Conservation (phyloP, 2,888 invertebrate species). For the Linnaemya vulpina region DNA sequence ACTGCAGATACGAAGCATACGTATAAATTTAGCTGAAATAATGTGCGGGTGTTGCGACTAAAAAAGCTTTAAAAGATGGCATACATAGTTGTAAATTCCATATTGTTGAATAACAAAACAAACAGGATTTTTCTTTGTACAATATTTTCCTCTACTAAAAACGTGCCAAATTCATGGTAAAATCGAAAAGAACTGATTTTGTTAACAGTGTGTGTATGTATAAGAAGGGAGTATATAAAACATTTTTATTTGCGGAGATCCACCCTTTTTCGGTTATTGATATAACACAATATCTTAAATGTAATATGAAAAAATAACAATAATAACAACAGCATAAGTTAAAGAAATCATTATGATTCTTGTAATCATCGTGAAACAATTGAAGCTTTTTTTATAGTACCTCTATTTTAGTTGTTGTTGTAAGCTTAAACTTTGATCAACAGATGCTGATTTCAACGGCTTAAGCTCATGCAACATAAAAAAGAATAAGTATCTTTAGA, state of each 20-base stretch:
- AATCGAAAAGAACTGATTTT: slow-evolving; percentile 49
- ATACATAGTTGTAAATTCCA: slow-evolving; percentile 71
- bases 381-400: slow-evolving; percentile 45
- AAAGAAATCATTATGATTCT: slow-evolving; percentile 63
- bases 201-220: slow-evolving; percentile 30
- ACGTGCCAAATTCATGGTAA: slow-evolving; percentile 68
- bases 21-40: slow-evolving; percentile 8
- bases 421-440: slow-evolving; percentile 63
- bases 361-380: slow-evolving; percentile 66
- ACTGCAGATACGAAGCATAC: slow-evolving; percentile 21
- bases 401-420: slow-evolving; percentile 4
- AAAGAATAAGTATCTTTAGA: slow-evolving; percentile 34
- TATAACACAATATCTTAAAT: slow-evolving; percentile 79
- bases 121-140: slow-evolving; percentile 59
- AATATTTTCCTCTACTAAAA: slow-evolving; percentile 21
- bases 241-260: slow-evolving; percentile 76
- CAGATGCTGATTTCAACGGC: slow-evolving; percentile 68
- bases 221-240: slow-evolving; percentile 71
- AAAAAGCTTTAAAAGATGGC: slow-evolving; percentile 61
- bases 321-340: slow-evolving; percentile 29
- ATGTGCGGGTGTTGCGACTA: slow-evolving; percentile 67
- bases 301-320: slow-evolving; percentile 40
- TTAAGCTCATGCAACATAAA: slow-evolving; percentile 26
- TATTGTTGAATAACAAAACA: slow-evolving; percentile 52
- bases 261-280: slow-evolving; percentile 83